phyloP scores from a whole-genome alignment of 1,140 invertebrate genomes.

The Sycophaga agraensis region DNA sequence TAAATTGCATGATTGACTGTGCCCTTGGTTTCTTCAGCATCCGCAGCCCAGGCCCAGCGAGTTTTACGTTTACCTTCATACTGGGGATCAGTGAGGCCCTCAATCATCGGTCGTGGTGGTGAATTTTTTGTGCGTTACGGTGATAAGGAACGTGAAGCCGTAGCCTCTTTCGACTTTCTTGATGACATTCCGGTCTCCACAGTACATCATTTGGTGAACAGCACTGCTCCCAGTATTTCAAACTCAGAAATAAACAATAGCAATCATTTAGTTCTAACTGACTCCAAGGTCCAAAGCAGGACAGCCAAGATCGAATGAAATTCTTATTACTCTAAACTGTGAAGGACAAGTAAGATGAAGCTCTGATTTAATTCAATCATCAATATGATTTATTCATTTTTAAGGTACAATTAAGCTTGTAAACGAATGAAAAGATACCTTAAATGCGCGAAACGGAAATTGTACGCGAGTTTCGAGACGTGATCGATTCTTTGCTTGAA shows the following conservation, averaged over 20 bases:
- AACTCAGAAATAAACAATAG: neutral
- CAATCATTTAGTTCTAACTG: conserved; percentile 21
- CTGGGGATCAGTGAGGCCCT: conserved; percentile 60
- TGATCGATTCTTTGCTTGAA: too few relatives aligned
- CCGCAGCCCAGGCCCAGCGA: conserved; percentile 62
- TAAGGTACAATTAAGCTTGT: neutral
- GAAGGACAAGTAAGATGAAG: neutral
- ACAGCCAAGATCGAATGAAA: conserved; percentile 38
- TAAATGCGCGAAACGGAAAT: too few relatives aligned
- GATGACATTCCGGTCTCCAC: conserved; percentile 62
- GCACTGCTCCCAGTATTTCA: conserved; percentile 22
- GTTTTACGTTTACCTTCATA: conserved; percentile 57
- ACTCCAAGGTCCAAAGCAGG: conserved; percentile 30
- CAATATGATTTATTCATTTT: conserved; percentile 4
- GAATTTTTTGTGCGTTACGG: conserved; percentile 77
- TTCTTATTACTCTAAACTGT: conserved; percentile 37
- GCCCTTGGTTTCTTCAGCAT: conserved; percentile 58
- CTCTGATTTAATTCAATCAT: neutral
- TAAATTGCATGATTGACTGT: too few relatives aligned
- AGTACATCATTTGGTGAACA: conserved; percentile 53
- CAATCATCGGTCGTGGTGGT: conserved; percentile 69
- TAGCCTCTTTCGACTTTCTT: conserved; percentile 78
- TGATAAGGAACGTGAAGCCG: conserved; percentile 74
- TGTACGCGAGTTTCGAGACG: too few relatives aligned
- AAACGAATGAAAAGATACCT: too few relatives aligned